Base-by-base conservation (phyloP, 1,140 invertebrate species). In the Brachionus paranguensis region DNA sequence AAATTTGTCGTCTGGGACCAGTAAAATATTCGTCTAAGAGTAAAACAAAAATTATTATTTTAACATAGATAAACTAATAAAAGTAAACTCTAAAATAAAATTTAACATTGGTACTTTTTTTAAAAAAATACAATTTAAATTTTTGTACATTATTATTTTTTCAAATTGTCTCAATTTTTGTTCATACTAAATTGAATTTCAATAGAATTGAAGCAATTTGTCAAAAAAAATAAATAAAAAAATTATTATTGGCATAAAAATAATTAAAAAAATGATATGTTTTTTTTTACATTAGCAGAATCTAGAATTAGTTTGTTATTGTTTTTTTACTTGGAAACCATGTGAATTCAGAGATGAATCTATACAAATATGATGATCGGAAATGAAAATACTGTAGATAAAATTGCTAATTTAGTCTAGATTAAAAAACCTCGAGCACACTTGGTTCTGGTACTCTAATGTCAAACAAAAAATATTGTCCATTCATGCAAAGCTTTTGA, bases 261-360 rank as follows among this genome's bases (percentile, higher is more conserved):
- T 14, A 29, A 33, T n/a, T 72, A 10, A 20, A 41, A n/a, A 41
- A 43, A 43, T 43, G 37, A 43, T 43, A 41, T 72, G 37, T 72
- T 43, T 72, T 72, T 68, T 41, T 72, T 45, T 45, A 43, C 68
- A 72, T 72, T 72, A 72, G 41, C 68, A 37, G 33, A 41, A 72
- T 37, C 17, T 72, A 20, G 37, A 72, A 72, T 43, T 45, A 41
- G 68, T 72, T 68, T 68, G 27, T 68, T 68, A 41, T 68, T 33
- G 65, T 68, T 68, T 43, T 72, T 37, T 72, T 43, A 72, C 37
- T 72, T 72, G 11, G 68, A 72, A 72, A 72, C 68, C 68, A 72
- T 72, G 33, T 43, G 41, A 43, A 41, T 33, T 68, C 27, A 11
- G 33, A 43, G 68, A 7, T 43, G 68, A 72, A 72, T 72, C 68